Evolutionary conservation across 2,888 invertebrate genomes (phyloP).

Genomic region (Pterostichus madidus): DNA sequence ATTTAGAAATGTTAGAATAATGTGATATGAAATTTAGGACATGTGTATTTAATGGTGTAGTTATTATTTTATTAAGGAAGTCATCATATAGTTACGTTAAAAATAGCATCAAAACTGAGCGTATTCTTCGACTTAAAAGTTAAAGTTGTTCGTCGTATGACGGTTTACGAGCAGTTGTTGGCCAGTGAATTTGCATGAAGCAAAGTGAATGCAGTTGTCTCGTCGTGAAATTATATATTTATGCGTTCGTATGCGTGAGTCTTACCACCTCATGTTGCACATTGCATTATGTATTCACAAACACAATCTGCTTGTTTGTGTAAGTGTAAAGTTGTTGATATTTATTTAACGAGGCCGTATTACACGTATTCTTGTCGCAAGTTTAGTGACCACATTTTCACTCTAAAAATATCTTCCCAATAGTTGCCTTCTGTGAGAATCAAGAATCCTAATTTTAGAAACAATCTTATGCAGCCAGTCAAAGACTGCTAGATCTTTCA

Average conservation of each 20-base stretch:
- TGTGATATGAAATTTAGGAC: too few species aligned
- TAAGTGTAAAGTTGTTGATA: neutral
- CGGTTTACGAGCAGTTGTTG: constrained; percentile 30
- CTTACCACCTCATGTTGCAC: neutral
- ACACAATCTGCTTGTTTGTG: too few species aligned
- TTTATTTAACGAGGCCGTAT: constrained; percentile 22
- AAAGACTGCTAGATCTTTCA: constrained; percentile 38
- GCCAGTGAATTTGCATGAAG: constrained; percentile 35
- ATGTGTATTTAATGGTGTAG: neutral
- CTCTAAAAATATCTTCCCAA: neutral
- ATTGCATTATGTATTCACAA: constrained; percentile 13
- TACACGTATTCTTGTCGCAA: neutral
- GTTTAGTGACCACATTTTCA: constrained; percentile 1
- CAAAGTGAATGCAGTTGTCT: constrained; percentile 41
- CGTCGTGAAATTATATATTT: constrained; percentile 20
- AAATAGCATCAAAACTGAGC: neutral
- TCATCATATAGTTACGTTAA: constrained; percentile 6
- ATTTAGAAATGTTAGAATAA: too few species aligned
- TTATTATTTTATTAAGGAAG: constrained; percentile 27
- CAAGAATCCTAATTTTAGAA: constrained; percentile 21
- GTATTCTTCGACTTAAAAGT: constrained; percentile 2
- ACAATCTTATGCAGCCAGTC: neutral
- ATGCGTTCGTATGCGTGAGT: constrained; percentile 23
- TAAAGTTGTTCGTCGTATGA: neutral
- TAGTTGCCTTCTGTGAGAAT: constrained; percentile 1